Conservation (phyloP, 1,140 invertebrate species). For the Heliconius himera region DNA sequence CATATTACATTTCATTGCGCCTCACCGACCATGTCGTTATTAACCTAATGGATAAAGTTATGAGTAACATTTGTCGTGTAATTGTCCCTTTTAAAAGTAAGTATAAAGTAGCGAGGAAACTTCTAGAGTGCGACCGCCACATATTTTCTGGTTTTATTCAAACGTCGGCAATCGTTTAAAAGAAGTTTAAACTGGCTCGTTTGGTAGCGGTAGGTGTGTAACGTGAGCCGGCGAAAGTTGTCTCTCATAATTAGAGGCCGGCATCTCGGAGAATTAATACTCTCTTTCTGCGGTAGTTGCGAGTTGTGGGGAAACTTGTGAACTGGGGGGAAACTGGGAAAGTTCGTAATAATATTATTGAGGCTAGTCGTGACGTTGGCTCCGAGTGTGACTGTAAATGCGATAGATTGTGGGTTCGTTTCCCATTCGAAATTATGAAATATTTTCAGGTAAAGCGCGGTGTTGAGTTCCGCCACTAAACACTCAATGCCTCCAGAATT, state of each 20-base stretch:
- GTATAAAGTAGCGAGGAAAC: slow-evolving; percentile 49
- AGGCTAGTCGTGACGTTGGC: neutral
- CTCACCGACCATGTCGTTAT: slow-evolving; percentile 32
- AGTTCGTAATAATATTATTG: slow-evolving; percentile 41
- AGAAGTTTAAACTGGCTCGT: slow-evolving; percentile 58
- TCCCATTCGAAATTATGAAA: too few species aligned
- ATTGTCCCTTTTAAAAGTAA: slow-evolving; percentile 50
- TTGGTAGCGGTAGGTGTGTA: slow-evolving; percentile 59
- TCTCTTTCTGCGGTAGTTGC: slow-evolving; percentile 50
- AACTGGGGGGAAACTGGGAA: slow-evolving; percentile 15
- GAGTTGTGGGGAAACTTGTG: slow-evolving; percentile 44
- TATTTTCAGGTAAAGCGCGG: too few species aligned
- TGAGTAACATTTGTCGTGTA: slow-evolving; percentile 35
- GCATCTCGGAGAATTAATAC: slow-evolving; percentile 67
- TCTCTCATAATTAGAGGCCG: slow-evolving; percentile 65
- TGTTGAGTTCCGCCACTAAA: too few species aligned
- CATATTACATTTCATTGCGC: slow-evolving; percentile 24
- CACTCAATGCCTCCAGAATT: too few species aligned
- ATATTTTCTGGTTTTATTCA: slow-evolving; percentile 38
- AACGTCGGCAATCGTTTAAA: slow-evolving; percentile 51
- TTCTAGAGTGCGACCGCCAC: slow-evolving; percentile 46
- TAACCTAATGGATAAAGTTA: slow-evolving; percentile 39
- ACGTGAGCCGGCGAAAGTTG: slow-evolving; percentile 62
- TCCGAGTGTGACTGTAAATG: too few species aligned
- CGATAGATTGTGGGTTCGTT: too few species aligned